Conservation (phyloP, 2,888 invertebrate genomes). For the Dryocosmus kuriphilus region DNA sequence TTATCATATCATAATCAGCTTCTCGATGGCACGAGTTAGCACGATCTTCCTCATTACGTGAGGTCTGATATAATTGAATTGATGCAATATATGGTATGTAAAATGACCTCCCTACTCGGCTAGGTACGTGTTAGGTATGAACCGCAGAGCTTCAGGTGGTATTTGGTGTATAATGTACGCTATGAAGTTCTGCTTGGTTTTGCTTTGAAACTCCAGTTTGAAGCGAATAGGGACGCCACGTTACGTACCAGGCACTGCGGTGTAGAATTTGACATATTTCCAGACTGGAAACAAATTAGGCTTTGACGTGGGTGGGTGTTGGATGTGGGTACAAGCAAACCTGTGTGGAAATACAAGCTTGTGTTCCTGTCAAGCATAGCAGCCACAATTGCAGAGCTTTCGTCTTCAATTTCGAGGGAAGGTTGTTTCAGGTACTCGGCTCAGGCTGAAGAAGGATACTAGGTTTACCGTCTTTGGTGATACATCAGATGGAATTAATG, state of each 20-base stretch:
- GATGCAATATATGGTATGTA: slow-evolving; percentile 46
- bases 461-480: not conserved
- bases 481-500: not conserved
- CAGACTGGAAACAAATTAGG: slow-evolving; percentile 9
- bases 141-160: slow-evolving; percentile 15
- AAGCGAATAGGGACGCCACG: not conserved
- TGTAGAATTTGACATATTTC: slow-evolving; percentile 30
- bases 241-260: not conserved
- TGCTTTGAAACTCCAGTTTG: slow-evolving; percentile 30
- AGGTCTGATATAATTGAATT: slow-evolving; percentile 47
- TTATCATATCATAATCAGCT: slow-evolving; percentile 17
- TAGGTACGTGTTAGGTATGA: slow-evolving; percentile 11
- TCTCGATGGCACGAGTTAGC: slow-evolving; percentile 21
- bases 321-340: not conserved
- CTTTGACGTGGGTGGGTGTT: not conserved
- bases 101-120: slow-evolving; percentile 47
- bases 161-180: slow-evolving; percentile 12
- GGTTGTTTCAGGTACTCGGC: not conserved
- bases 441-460: not conserved
- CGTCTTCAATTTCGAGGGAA: slow-evolving; percentile 12
- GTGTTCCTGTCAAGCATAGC: not conserved
- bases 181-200: not conserved
- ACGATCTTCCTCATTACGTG: slow-evolving; percentile 44
- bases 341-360: not conserved
- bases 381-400: slow-evolving; percentile 5